These are phyloP conservation scores for Nothocercus nigrocapillus DNA, from an alignment of 2,113 vertebrate species.

Conservation along the genomic window DNA sequence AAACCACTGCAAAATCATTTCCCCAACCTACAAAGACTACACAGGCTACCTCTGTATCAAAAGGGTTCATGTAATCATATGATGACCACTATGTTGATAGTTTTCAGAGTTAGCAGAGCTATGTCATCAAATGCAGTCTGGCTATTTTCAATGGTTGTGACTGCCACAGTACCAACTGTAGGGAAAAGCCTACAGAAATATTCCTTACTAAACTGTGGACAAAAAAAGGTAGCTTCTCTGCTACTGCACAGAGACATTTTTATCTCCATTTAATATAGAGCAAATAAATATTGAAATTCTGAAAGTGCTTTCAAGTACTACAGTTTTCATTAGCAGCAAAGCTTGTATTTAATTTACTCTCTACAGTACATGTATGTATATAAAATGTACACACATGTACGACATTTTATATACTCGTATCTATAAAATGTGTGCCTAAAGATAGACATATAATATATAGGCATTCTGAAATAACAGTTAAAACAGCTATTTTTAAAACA, in stretches of 20 bases:
- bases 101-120: neutral
- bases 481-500: neutral
- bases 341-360: neutral
- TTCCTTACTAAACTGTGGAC: neutral
- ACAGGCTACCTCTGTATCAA: neutral
- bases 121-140: neutral
- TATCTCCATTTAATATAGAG: neutral
- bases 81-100: neutral
- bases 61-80: neutral
- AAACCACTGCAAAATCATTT: neutral
- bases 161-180: neutral
- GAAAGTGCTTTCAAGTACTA: constrained; percentile 33
- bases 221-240: constrained; percentile 2
- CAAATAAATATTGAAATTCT: constrained; percentile 11
- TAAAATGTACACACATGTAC: neutral
- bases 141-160: neutral
- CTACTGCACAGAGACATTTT: neutral
- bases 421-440: neutral
- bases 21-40: neutral
- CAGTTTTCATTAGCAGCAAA: constrained; percentile 64
- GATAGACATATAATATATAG: neutral
- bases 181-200: neutral
- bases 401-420: neutral
- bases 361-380: neutral
- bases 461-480: constrained; percentile 10